These are phyloP conservation scores for Tinea semifulvella DNA, from an alignment of 2,888 invertebrate genomes.

Conservation along the genomic window DNA sequence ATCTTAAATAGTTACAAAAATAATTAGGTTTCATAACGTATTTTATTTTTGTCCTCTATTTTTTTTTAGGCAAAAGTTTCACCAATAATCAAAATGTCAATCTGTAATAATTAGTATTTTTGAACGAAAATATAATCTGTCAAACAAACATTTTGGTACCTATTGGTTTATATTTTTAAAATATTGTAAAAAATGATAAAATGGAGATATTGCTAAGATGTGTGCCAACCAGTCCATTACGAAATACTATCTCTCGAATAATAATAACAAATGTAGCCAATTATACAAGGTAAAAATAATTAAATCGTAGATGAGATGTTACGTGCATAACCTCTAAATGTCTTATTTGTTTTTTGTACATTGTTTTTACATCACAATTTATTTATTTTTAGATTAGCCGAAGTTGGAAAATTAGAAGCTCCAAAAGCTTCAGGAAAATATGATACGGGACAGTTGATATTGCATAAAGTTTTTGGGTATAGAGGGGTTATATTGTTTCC, in stretches of 20 bases:
- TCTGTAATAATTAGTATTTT: background rate
- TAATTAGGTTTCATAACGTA: too few species aligned
- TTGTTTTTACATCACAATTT: too few species aligned
- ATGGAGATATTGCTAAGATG: conserved; percentile 62
- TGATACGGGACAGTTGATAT: conserved; percentile 94
- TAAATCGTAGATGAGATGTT: conserved; percentile 22
- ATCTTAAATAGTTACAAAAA: too few species aligned
- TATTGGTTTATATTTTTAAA: conserved; percentile 15
- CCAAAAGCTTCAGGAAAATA: conserved; percentile 91
- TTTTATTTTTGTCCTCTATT: too few species aligned
- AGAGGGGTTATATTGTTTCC: conserved; percentile 96
- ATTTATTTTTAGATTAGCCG: conserved; percentile 78
- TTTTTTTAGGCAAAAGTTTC: too few species aligned
- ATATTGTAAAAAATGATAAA: conserved; percentile 49
- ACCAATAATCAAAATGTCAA: background rate
- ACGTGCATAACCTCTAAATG: conserved; percentile 45
- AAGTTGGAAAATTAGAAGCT: conserved; percentile 90
- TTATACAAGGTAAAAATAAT: conserved; percentile 45
- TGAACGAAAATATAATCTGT: background rate
- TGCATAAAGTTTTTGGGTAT: conserved; percentile 97
- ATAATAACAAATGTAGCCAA: conserved; percentile 50
- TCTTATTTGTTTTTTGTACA: conserved; percentile 16
- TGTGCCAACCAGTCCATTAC: conserved; percentile 43
- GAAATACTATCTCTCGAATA: conserved; percentile 45
- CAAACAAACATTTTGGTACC: conserved; percentile 13